Evolutionary conservation across 2,113 vertebrate species (phyloP).

Genomic region (Rattus rattus): DNA sequence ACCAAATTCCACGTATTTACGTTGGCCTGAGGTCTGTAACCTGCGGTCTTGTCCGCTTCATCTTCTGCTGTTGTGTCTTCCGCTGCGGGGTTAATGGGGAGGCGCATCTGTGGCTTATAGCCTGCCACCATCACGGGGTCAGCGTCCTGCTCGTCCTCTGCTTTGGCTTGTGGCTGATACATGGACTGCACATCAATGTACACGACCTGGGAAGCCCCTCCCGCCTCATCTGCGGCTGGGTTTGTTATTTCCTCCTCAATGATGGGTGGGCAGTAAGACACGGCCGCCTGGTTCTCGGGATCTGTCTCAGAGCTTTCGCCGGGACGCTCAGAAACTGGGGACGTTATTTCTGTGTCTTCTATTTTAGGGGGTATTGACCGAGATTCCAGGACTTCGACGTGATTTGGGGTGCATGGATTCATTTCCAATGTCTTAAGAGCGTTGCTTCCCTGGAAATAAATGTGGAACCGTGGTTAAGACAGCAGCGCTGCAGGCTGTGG

Average conservation of each 20-base stretch:
- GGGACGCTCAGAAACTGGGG: slow-evolving; percentile 86
- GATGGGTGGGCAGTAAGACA: slow-evolving; percentile 93
- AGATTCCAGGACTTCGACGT: slow-evolving; percentile 93
- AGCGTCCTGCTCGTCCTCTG: slow-evolving; percentile 82
- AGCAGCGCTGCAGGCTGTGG: not conserved
- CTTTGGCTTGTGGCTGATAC: slow-evolving; percentile 86
- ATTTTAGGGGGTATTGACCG: slow-evolving; percentile 88
- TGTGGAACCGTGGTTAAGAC: slow-evolving; percentile 13
- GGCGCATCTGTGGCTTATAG: slow-evolving; percentile 90
- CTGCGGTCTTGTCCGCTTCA: slow-evolving; percentile 82
- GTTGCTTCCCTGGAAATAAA: slow-evolving; percentile 84
- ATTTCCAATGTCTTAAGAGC: slow-evolving; percentile 90
- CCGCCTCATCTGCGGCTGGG: slow-evolving; percentile 84
- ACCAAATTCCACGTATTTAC: slow-evolving; percentile 88
- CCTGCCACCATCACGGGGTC: slow-evolving; percentile 81
- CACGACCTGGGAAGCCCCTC: slow-evolving; percentile 91
- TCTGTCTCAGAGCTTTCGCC: slow-evolving; percentile 87
- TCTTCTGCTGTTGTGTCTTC: slow-evolving; percentile 79
- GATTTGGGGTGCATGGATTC: slow-evolving; percentile 93
- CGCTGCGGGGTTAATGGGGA: slow-evolving; percentile 76
- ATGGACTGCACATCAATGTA: slow-evolving; percentile 97
- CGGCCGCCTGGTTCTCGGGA: slow-evolving; percentile 88
- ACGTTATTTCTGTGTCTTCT: slow-evolving; percentile 90
- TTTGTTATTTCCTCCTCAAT: slow-evolving; percentile 91
- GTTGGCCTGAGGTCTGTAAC: slow-evolving; percentile 94